phyloP scores from a whole-genome alignment of 2,113 vertebrate species.

The Bos taurus region ARS-UCD2.0 NC_037346.1:4774001-4774500 shows the following conservation, averaged over 20 bases:
- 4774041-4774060: neutral
- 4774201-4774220: neutral
- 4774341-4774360: slow-evolving; percentile 57
- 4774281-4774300: slow-evolving; percentile 48
- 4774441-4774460: neutral
- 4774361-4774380: slow-evolving; percentile 34
- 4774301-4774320: slow-evolving; percentile 46
- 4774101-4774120: neutral
- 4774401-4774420: slow-evolving; percentile 28
- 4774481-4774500: neutral
- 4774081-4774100: neutral
- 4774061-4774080: neutral
- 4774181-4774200: neutral
- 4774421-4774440: neutral
- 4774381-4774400: slow-evolving; percentile 41
- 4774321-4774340: slow-evolving; percentile 20
- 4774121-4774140: neutral
- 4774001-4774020: neutral
- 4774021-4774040: neutral
- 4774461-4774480: neutral
- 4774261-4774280: neutral
- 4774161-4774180: neutral
- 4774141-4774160: neutral
- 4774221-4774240: neutral
- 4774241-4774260: neutral